phyloP scores from a whole-genome alignment of 2,888 invertebrate species.

The Conops quadrifasciatus region DNA sequence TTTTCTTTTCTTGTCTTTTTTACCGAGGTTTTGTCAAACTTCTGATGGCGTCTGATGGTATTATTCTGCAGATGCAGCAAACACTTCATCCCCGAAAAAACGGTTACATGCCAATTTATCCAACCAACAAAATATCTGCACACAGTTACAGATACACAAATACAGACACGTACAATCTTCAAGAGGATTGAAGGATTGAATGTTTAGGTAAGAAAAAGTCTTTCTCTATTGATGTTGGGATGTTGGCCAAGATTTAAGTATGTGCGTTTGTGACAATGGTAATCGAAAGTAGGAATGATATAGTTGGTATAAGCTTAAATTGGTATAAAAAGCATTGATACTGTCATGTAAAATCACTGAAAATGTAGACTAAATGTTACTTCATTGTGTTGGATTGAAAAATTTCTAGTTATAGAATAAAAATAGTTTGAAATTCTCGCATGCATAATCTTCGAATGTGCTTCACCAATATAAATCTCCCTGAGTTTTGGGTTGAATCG shows the following conservation, averaged over 20 bases:
- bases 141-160: too few relatives aligned
- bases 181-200: background rate
- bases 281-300: background rate
- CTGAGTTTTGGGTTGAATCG: too few relatives aligned
- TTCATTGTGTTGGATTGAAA: too few relatives aligned
- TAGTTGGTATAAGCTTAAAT: conserved; percentile 1
- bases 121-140: too few relatives aligned
- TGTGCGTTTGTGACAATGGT: conserved; percentile 39
- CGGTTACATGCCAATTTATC: background rate
- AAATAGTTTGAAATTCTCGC: conserved; percentile 38
- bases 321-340: background rate
- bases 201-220: conserved; percentile 4
- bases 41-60: background rate
- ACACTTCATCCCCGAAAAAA: background rate
- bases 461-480: too few relatives aligned
- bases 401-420: too few relatives aligned
- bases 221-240: conserved; percentile 55
- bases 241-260: conserved; percentile 61
- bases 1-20: background rate
- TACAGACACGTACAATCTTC: too few relatives aligned
- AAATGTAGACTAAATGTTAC: too few relatives aligned
- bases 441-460: too few relatives aligned
- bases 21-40: background rate
- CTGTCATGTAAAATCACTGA: background rate
- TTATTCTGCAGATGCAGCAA: conserved; percentile 3